Base-by-base conservation (phyloP, 2,797 vertebrate genomes). In the Myripristis jacobus region DNA sequence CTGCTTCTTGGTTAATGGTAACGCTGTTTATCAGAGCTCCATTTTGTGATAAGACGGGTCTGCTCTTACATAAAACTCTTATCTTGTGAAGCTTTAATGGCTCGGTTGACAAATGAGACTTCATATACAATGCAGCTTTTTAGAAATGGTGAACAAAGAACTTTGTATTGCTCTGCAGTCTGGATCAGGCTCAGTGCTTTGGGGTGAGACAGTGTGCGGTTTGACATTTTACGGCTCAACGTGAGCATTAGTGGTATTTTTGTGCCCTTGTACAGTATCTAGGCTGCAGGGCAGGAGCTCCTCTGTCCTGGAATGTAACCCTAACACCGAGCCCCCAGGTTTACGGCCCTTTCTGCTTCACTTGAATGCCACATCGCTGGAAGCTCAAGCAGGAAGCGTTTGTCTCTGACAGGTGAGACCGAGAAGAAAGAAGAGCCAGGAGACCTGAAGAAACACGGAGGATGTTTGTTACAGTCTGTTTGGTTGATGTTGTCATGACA, bases 231-330 rank as follows among this genome's bases (percentile, higher is more conserved):
- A 59, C 68, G 69, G 64, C 50, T 86, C 65, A 50, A 60, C 46
- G 16, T 16, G 67, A 59, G 56, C 48, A 2, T n/a, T 6, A 41
- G 47, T 6, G 3, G 1, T n/a, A 34, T 52, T 81, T 53, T 67
- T 41, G 59, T 59, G 62, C 61, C 71, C 76, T 59, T 15, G 78
- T 55, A 10, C 50, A 56, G 54, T 73, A 62, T 51, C 36, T 60
- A 24, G 16, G 38, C 44, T 31, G 54, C 76, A 80, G 82, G 22
- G 6, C 2, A 44, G 18, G 3, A 44, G 52, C 52, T 31, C 52
- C 52, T 54, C 52, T 19, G 18, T n/a, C 15, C 52, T 54, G 52
- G 86, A 90, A 86, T 87, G 79, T 73, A 6, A 66, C 56, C 54
- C 48, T 69, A 57, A 46, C 56, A 9, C 11, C 0, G 36, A 51